Evolutionary conservation across 2,797 vertebrate genomes (phyloP).

Genomic region (Sphenopsis melanotis): DNA sequence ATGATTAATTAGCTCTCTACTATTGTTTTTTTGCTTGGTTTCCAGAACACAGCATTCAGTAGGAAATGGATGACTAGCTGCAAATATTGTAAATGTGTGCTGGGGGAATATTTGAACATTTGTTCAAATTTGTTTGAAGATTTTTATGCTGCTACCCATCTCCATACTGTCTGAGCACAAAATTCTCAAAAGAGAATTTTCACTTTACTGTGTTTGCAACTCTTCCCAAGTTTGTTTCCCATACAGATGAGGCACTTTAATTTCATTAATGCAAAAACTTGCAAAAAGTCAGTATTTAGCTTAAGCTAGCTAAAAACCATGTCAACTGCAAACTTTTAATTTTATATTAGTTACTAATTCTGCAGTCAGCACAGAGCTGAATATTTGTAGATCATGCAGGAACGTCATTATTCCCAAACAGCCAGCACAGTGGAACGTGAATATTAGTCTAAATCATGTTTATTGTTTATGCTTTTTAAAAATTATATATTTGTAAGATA

Average conservation of each 20-base stretch:
- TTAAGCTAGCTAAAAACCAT: background rate
- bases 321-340: background rate
- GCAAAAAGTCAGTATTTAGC: background rate
- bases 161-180: background rate
- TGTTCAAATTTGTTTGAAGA: constrained; percentile 36
- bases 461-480: background rate
- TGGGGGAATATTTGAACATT: constrained; percentile 40
- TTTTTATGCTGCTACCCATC: background rate
- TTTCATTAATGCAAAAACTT: constrained; percentile 19
- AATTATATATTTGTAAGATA: background rate
- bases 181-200: constrained; percentile 23
- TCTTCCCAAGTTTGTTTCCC: background rate
- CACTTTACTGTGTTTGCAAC: background rate
- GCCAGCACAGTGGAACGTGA: background rate
- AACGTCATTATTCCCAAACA: background rate
- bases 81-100: background rate
- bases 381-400: background rate
- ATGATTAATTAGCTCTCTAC: constrained; percentile 50
- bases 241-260: background rate
- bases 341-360: background rate
- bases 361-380: background rate
- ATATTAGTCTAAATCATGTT: background rate
- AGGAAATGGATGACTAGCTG: background rate
- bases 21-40: background rate
- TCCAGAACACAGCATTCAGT: constrained; percentile 35